These are phyloP conservation scores for Heliconius hermathena DNA, from an alignment of 1,140 invertebrate genomes.

Conservation along the genomic window DNA sequence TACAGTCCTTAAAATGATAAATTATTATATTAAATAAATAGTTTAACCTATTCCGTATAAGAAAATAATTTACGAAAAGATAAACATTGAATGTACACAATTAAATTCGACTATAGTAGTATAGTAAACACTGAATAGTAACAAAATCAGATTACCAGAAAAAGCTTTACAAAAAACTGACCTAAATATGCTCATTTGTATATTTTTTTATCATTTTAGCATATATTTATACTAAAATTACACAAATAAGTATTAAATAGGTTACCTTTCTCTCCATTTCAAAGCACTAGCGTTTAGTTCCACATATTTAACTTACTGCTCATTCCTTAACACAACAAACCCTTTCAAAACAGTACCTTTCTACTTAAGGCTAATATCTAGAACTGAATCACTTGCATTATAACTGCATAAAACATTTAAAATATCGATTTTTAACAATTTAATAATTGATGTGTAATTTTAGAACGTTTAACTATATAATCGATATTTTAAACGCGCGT, in stretches of 20 bases:
- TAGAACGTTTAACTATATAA: neutral
- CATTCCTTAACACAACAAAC: neutral
- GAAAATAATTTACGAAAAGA: no score
- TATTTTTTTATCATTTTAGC: neutral
- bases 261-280: neutral
- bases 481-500: slow-evolving; percentile 5
- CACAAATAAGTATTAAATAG: neutral
- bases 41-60: no score
- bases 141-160: no score
- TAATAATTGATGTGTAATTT: neutral
- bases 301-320: neutral
- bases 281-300: slow-evolving; percentile 9
- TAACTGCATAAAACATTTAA: neutral
- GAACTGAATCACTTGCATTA: neutral
- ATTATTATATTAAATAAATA: no score
- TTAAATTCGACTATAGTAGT: no score
- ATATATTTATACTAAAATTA: neutral
- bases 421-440: slow-evolving; percentile 2
- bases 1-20: no score
- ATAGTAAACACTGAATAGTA: no score
- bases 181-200: neutral
- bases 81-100: no score
- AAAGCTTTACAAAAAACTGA: no score
- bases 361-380: neutral
- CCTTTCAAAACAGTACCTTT: slow-evolving; percentile 10